Evolutionary conservation across 2,797 vertebrate genomes (phyloP).

Genomic region (Eulemur mongoz): DNA sequence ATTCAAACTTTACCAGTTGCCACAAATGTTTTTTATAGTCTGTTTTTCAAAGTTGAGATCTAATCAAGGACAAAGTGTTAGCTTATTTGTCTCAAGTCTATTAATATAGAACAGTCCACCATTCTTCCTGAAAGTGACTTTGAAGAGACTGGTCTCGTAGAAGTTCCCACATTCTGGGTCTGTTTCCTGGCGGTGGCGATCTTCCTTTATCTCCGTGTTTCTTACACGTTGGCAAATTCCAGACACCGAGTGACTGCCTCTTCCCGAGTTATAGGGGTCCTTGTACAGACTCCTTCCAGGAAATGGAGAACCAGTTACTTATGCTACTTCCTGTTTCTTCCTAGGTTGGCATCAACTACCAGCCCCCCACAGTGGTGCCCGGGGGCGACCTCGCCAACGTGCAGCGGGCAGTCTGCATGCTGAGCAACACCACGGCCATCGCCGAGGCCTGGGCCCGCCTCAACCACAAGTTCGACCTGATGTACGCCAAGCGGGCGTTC

Average conservation of each 20-base stretch:
- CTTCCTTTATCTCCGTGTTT: neutral
- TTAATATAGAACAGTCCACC: neutral
- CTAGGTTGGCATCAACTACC: conserved; percentile 94
- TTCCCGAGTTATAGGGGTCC: neutral
- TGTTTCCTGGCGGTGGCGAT: neutral
- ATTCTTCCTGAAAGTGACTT: neutral
- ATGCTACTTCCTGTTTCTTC: conserved; percentile 90
- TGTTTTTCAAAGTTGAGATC: neutral
- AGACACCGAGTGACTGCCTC: neutral
- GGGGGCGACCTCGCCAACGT: conserved; percentile 93
- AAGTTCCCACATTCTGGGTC: neutral
- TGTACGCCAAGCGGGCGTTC: conserved; percentile 89
- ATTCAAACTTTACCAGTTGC: neutral
- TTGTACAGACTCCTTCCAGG: neutral
- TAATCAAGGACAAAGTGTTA: neutral
- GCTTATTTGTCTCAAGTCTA: neutral
- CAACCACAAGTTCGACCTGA: conserved; percentile 94
- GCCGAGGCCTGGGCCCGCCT: conserved; percentile 93
- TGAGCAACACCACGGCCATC: conserved; percentile 93
- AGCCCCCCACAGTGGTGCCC: conserved; percentile 91
- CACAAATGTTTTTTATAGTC: neutral
- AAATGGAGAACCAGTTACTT: neutral
- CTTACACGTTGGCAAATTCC: neutral
- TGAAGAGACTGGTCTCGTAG: neutral
- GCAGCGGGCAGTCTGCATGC: conserved; percentile 92